These are phyloP conservation scores for Sarcophaga carnaria DNA, from an alignment of 2,888 invertebrate species.

Conservation along the genomic window DNA sequence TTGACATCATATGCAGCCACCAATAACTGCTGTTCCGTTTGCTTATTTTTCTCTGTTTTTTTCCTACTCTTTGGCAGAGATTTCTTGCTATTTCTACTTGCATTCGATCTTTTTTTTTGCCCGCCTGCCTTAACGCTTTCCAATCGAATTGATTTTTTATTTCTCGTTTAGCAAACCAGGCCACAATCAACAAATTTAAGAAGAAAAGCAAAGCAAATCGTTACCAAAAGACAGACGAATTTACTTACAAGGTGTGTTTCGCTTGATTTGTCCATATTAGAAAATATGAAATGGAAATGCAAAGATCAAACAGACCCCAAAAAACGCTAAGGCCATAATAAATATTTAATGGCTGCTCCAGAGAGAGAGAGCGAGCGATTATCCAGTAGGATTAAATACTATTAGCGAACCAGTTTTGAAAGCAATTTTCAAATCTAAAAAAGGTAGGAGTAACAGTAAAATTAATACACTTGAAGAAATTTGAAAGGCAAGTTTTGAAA, in stretches of 20 bases:
- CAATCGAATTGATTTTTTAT: conserved; percentile 43
- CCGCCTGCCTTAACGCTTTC: conserved; percentile 50
- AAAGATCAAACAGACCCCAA: conserved; percentile 55
- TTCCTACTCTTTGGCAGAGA: not conserved
- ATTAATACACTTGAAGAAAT: conserved; percentile 23
- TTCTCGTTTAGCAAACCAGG: conserved; percentile 40
- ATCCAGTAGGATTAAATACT: conserved; percentile 57
- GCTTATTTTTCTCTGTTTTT: conserved; percentile 23
- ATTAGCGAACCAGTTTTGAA: conserved; percentile 47
- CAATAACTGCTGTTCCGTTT: conserved; percentile 63
- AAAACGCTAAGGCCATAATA: conserved; percentile 28
- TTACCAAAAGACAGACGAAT: not conserved
- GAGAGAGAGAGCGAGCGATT: conserved; percentile 18
- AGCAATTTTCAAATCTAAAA: not conserved
- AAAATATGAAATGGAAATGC: conserved; percentile 57
- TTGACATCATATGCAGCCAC: conserved; percentile 66
- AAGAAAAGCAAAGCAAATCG: conserved; percentile 40
- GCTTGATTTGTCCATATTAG: conserved; percentile 64
- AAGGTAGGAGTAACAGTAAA: conserved; percentile 11
- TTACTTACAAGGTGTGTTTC: conserved; percentile 63
- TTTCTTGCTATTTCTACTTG: not conserved
- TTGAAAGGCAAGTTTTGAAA: no score
- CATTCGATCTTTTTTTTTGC: not conserved
- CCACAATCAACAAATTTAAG: conserved; percentile 19
- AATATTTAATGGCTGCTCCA: conserved; percentile 49